Evolutionary conservation across 2,113 vertebrate genomes (phyloP).

Genomic region (Haliaeetus leucogaster): DNA sequence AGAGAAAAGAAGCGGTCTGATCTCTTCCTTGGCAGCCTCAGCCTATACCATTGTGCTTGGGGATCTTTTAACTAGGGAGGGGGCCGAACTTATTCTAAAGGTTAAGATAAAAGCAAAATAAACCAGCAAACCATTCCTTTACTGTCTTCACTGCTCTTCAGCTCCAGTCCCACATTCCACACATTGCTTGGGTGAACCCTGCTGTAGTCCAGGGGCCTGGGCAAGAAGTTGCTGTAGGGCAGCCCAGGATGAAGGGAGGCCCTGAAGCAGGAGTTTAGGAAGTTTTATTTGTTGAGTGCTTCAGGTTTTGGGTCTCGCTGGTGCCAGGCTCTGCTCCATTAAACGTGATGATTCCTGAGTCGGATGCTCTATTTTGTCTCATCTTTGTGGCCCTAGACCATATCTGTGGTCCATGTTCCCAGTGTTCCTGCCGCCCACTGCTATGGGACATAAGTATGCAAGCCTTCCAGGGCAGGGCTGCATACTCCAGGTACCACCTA

Average conservation of each 20-base stretch:
- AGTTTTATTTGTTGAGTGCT: neutral
- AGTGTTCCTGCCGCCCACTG: neutral
- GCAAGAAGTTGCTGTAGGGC: neutral
- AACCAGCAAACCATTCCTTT: neutral
- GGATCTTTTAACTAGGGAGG: neutral
- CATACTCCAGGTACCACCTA: neutral
- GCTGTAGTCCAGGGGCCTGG: neutral
- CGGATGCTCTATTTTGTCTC: neutral
- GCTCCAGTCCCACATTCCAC: neutral
- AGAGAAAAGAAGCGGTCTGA: neutral
- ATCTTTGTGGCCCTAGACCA: neutral
- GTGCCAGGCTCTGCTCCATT: neutral
- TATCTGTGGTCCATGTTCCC: neutral
- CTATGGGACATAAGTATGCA: fast-evolving
- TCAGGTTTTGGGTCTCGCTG: neutral
- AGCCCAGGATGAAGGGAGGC: neutral
- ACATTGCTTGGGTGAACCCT: neutral
- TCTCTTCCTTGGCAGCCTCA: neutral
- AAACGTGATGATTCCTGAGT: neutral
- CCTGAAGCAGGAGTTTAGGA: neutral
- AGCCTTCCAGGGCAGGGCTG: neutral
- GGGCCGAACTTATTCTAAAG: neutral
- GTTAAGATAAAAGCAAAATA: neutral
- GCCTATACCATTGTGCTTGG: neutral
- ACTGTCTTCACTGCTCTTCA: neutral